These are phyloP conservation scores for Chlorospingus semifuscus DNA, from an alignment of 2,797 vertebrate species.

Conservation along the genomic window DNA sequence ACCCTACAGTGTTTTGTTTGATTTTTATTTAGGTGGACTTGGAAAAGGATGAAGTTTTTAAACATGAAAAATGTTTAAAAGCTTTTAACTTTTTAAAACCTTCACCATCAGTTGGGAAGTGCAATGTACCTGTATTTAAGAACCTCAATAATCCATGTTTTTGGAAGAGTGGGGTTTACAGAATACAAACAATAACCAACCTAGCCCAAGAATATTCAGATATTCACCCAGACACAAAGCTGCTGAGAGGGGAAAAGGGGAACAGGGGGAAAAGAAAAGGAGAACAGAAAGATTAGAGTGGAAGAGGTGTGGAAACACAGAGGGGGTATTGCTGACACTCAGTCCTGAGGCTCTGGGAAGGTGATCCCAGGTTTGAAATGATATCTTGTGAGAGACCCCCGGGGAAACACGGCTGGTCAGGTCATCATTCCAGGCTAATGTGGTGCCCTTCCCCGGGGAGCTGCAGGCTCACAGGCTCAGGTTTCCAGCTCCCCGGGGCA, in stretches of 20 bases:
- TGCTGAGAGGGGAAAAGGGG: background rate
- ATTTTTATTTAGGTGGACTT: background rate
- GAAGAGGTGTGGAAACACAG: background rate
- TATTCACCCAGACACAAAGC: background rate
- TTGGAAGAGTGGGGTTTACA: background rate
- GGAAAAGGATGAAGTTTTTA: background rate
- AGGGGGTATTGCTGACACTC: background rate
- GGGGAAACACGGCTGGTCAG: background rate
- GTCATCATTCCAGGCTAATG: conserved; percentile 20
- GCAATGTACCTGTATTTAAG: background rate
- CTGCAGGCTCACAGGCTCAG: background rate
- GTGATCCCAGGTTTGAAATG: background rate
- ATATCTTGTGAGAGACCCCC: background rate
- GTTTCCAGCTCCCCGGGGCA: conserved; percentile 21
- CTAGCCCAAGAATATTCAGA: background rate
- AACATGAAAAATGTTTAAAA: background rate
- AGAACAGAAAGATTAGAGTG: background rate
- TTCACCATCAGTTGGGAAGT: background rate
- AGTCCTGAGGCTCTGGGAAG: background rate
- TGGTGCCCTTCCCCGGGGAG: background rate
- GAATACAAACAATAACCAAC: background rate
- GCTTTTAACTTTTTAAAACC: background rate
- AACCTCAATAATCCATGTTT: background rate
- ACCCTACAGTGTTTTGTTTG: background rate
- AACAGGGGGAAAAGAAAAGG: background rate